Conservation (phyloP, 2,888 invertebrate species). For the Polymixis flavicincta region DNA sequence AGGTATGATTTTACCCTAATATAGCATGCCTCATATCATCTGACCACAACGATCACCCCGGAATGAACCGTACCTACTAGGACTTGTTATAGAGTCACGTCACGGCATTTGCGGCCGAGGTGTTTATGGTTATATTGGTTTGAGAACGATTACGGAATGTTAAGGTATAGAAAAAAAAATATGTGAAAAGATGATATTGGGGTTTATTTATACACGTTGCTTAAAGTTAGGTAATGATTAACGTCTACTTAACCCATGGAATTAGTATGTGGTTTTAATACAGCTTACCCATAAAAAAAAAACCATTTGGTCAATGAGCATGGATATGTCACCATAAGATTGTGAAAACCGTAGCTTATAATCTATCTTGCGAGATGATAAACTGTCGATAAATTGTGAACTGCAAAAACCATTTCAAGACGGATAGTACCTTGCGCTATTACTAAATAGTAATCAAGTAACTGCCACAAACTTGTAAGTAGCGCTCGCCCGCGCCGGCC, state of each 20-base stretch:
- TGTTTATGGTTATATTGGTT: background rate
- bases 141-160: background rate
- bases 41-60: slow-evolving; percentile 27
- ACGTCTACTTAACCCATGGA: background rate
- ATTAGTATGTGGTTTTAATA: background rate
- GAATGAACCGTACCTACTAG: background rate
- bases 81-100: background rate
- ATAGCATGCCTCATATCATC: slow-evolving; percentile 19
- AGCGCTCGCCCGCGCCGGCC: too few relatives aligned
- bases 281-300: background rate
- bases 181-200: background rate
- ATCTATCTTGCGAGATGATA: too few relatives aligned
- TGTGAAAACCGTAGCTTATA: too few relatives aligned
- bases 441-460: too few relatives aligned
- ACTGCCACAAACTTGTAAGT: too few relatives aligned
- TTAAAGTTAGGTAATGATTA: background rate
- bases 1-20: slow-evolving; percentile 7
- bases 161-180: too few relatives aligned
- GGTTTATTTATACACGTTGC: background rate
- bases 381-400: too few relatives aligned
- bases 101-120: background rate
- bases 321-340: too few relatives aligned
- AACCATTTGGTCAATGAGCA: background rate
- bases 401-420: too few relatives aligned
- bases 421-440: too few relatives aligned